Conservation (phyloP, 92 coral and sea anemone genomes). For the Hydrozoanthus gracilis region DNA sequence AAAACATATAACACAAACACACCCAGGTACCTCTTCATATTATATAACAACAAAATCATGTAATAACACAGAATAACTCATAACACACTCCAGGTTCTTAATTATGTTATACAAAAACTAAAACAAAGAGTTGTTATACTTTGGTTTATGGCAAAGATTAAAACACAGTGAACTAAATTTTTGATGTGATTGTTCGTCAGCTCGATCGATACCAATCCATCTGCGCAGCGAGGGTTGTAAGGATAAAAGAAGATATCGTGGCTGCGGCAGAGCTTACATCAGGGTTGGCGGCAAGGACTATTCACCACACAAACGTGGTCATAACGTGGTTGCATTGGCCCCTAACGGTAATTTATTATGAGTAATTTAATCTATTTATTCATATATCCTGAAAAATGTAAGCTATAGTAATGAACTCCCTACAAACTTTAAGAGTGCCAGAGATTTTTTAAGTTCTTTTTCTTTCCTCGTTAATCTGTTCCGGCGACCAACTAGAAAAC, state of each 20-base stretch:
- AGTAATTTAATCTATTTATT: neutral
- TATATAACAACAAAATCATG: neutral
- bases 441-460: too few species aligned
- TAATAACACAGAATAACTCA: too few species aligned
- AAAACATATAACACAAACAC: too few species aligned
- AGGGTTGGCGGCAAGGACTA: conserved; percentile 31
- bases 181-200: neutral
- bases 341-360: neutral
- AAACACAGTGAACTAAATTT: neutral
- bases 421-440: too few species aligned
- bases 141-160: neutral
- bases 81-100: too few species aligned
- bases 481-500: too few species aligned
- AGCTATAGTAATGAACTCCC: too few species aligned
- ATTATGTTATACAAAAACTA: neutral
- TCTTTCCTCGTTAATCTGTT: too few species aligned
- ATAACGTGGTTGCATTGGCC: conserved; percentile 29
- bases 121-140: neutral
- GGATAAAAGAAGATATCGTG: neutral
- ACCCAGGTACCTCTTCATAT: neutral
- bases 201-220: conserved; percentile 18
- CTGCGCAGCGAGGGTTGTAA: conserved; percentile 41
- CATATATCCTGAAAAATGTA: neutral
- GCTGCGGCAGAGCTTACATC: conserved; percentile 33
- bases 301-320: conserved; percentile 35